These are phyloP conservation scores for Anableps anableps DNA, from an alignment of 2,797 vertebrate species.

Conservation along the genomic window DNA sequence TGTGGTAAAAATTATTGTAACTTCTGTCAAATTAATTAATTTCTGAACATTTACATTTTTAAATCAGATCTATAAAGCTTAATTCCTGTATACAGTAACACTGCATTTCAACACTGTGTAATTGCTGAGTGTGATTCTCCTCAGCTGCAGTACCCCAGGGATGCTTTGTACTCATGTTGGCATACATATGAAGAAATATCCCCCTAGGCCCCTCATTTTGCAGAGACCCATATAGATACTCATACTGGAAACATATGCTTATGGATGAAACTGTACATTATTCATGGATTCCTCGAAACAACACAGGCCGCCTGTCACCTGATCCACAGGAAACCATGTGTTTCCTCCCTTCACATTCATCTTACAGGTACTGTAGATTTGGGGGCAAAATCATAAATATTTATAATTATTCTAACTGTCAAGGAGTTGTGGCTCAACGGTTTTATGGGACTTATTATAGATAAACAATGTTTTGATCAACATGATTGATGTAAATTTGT, in stretches of 20 bases:
- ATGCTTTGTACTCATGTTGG: background rate
- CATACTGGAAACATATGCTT: constrained; percentile 33
- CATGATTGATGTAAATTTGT: background rate
- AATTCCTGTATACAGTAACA: background rate
- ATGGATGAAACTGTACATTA: constrained; percentile 50
- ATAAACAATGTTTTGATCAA: background rate
- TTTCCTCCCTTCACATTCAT: background rate
- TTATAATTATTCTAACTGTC: background rate
- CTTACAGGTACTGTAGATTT: background rate
- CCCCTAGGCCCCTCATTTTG: constrained; percentile 6
- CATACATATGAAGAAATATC: background rate
- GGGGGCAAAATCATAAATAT: background rate
- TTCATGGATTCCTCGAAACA: constrained; percentile 46
- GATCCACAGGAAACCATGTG: constrained; percentile 34
- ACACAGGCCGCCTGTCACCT: constrained; percentile 22
- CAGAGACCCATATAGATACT: background rate
- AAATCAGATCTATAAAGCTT: background rate
- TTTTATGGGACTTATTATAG: background rate
- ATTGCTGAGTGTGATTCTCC: background rate
- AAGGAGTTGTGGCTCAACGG: background rate
- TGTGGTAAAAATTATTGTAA: background rate
- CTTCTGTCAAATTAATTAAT: background rate
- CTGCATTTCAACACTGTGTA: background rate
- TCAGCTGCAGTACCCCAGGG: background rate
- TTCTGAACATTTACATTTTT: background rate